Conservation (phyloP, 2,797 vertebrate genomes). For the Esox lucius region DNA sequence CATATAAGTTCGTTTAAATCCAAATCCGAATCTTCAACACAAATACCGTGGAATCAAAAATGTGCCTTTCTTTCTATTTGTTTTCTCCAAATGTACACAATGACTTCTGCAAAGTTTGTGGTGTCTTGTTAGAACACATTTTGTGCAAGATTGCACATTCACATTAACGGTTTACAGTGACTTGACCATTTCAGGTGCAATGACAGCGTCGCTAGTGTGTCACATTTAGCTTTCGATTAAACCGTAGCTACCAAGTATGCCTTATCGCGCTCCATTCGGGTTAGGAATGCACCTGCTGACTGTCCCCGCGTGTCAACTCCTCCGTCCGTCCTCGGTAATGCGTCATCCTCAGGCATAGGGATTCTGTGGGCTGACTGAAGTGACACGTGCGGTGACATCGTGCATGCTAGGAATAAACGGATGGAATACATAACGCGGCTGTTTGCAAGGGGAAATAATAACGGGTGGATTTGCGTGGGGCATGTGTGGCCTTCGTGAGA, state of each 20-base stretch:
- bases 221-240: background rate
- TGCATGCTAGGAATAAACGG: background rate
- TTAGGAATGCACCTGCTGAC: background rate
- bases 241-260: background rate
- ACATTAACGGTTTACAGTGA: background rate
- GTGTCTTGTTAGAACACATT: background rate
- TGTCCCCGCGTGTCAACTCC: background rate
- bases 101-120: background rate
- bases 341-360: background rate
- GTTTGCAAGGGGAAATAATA: background rate
- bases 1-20: too few species aligned
- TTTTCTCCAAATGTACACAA: background rate
- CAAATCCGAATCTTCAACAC: too few species aligned
- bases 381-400: background rate
- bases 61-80: background rate
- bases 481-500: background rate
- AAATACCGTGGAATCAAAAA: background rate
- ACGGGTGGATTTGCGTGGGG: background rate
- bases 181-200: too few species aligned
- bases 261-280: too few species aligned
- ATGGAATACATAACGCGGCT: background rate
- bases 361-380: background rate
- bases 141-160: background rate
- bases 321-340: background rate
- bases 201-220: background rate